Base-by-base conservation (phyloP, 2,888 invertebrate genomes). In the Priocnemis perturbator region DNA sequence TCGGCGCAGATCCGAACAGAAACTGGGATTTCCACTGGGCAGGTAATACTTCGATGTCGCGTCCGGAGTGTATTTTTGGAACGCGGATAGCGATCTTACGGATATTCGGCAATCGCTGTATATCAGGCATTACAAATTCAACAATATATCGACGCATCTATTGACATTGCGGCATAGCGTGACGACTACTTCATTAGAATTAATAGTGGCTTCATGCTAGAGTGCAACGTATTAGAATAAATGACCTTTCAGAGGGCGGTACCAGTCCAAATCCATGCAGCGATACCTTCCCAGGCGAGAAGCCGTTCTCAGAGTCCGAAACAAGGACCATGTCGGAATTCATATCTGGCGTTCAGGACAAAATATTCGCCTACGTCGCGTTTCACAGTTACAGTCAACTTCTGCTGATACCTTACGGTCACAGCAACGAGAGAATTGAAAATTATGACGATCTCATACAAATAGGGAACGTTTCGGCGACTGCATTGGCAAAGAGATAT, bases 371-470 rank as follows among this genome's bases (percentile, higher is more conserved):
- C 30, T 96, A 95, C 82, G 86, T 96, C 0, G 92, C 93, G 0
- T 92, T 95, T 83, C 96, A 96, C 85, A 93, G 95, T 1, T 95
- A 91, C 79, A 93, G 94, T 0, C 95, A 96, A 81, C 88, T 93
- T 37, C 85, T 95, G 47, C 86, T 95, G 48, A 85, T 93, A 60
- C 94, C 95, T 0, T 95, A 93, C 85, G 95, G 95, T 0, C 92
- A 94, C 76, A 92, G 92, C 0, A 87, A 86, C 0, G 88, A 89
- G 3, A 91, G 91, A 69, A 84, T 92, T 17, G 92, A 91, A 0
- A 93, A 93, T 81, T 92, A 92, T 75, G 81, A 92, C 71, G 91
- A 92, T 78, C 89, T 92, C 79, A 92, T 53, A 0, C 58, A 61
- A 60, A 89, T 92, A 45, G 91, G 91, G 5, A 88, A 90, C 64